Evolutionary conservation across 2,113 vertebrate genomes (phyloP), one percentile per base, ranked within the genome.

Genomic region (Hyperopisus bebe): DNA sequence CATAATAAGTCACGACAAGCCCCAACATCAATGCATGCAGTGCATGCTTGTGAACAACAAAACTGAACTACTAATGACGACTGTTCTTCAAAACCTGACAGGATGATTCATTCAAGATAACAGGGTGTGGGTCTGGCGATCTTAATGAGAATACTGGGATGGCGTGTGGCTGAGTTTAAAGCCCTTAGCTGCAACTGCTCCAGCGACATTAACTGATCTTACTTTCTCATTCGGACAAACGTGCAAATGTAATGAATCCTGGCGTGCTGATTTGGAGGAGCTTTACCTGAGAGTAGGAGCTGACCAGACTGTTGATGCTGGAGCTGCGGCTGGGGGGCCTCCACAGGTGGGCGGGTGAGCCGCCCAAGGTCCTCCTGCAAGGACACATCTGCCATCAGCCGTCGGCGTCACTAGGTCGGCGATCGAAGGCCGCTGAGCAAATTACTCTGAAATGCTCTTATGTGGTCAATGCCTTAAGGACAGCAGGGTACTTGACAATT

Each of bases 241-340:
- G 9, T 66, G 62, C 2, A 31, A 3, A 66, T 10, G 62, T 31
- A 70, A 5, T 4, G n/a, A 11, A 11, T 11, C 70, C 5, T 0
- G 74, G 74, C 35, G 15, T 42, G 35, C 5, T 1, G 74, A 17
- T 42, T 21, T 8, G 15, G 2, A 42, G 74, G 27, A 31, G 13
- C 13, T 42, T 80, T 95, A 99, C 98, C 97, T 98, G 98, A 89
- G 98, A 95, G 92, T 97, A 98, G 90, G 91, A 96, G 95, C 98
- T 99, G 91, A 97, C 96, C 94, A 99, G 93, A 90, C 98, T 99
- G 94, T 96, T 99, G 92, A 99, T 96, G 93, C 98, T 99, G 91
- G 98, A 99, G 92, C 97, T 98, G 17, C 97, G 96, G 94, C 98
- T 99, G 31, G 98, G 98, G 31, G 98, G 95, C 91, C 96, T 98